Percentiles rank a stretch among this genome's conserved stretches.
Evolutionary conservation across 2,797 vertebrate species (phyloP).

Genomic region (Paramormyrops hopkinsi): DNA sequence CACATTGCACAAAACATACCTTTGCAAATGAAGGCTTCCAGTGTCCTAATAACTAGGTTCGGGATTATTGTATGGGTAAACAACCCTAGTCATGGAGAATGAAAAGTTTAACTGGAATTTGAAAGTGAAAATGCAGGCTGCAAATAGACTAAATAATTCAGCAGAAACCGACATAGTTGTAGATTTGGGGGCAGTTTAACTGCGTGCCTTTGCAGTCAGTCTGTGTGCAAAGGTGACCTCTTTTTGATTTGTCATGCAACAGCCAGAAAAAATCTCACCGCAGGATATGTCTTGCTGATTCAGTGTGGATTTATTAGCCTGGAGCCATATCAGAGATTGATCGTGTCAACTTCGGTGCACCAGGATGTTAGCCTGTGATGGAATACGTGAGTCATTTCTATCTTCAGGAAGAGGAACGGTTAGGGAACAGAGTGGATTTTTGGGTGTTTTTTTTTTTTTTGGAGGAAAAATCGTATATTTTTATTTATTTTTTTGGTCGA

Average conservation of each 20-base stretch:
- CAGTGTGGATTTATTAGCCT: not conserved
- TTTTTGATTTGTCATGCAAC: not conserved
- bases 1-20: not conserved
- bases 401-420: not conserved
- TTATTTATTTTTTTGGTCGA: not conserved
- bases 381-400: not conserved
- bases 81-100: not conserved
- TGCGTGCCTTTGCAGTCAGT: not conserved
- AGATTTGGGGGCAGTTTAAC: not conserved
- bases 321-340: not conserved
- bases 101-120: not conserved
- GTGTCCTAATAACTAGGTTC: not conserved
- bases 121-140: not conserved
- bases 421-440: not conserved
- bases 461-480: not conserved
- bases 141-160: not conserved
- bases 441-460: not conserved
- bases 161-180: not conserved
- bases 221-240: slow-evolving; percentile 2
- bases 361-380: not conserved
- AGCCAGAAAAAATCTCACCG: not conserved
- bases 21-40: not conserved
- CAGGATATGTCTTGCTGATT: not conserved
- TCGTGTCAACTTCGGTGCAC: not conserved
- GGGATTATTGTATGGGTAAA: not conserved